Evolutionary conservation across 2,888 invertebrate species (phyloP), one percentile per base, ranked within the genome.

Genomic region (Cremastinae sp.): DNA sequence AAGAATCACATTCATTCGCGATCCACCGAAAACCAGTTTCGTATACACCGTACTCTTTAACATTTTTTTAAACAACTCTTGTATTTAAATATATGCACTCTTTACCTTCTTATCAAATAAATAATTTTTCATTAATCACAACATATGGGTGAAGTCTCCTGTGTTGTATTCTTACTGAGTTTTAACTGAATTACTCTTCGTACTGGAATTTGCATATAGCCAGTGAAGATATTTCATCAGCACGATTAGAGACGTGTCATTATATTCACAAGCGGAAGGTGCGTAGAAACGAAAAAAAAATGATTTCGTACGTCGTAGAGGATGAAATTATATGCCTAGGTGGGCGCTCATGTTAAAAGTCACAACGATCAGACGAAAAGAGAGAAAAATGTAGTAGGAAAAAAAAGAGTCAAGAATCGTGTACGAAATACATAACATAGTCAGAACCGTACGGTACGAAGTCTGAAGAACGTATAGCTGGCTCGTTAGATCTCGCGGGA

Each of bases 401-500:
- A 54, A 71, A 66, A 54, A 65, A 65, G 68, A 76, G 62, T 68
- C 74, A 77, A 79, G 66, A 72, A 64, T 72, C 53, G 68, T 56
- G 45, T 14, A 49, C 53, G 53, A 75, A 76, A 78, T 78, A 69
- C 41, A 8, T 16, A 45, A 43, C 51, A 41, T 51, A 47, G 59
- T 64, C 38, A 14, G 53, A 58, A 72, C 45, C 51, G 61, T 61
- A 69, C 20, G 62, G 66, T 66, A 58, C 43, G 28, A 5, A 28
- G 28, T 3, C 28, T 28, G 28, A 2, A 28, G 28, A n/a, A n/a
- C 28, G 65, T 22, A 59, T 66, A 80, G 78, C 78, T 79, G 80
- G 80, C 81, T 84, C 82, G 84, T 83, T 83, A 84, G 82, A 84
- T 84, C 81, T 80, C 79, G 79, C 80, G 83, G 83, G 82, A 85